Evolutionary conservation across 92 coral and sea anemone genomes (phyloP).

Genomic region (Umimayanthus kanabou): DNA sequence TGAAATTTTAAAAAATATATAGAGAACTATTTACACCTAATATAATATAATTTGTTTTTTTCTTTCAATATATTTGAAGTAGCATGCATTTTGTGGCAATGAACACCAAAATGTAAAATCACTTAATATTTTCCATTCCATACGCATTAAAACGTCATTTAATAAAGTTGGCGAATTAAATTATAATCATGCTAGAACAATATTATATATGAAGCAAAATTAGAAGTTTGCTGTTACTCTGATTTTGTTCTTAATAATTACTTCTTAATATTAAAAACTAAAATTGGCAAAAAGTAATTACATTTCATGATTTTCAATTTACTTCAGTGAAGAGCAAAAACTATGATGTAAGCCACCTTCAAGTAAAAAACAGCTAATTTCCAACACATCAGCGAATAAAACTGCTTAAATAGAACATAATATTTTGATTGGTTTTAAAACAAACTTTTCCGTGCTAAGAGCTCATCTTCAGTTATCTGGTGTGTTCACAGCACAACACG

Average conservation of each 20-base stretch:
- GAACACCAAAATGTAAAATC: not conserved
- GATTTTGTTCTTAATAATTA: not conserved
- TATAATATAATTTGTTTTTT: too few species aligned
- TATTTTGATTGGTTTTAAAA: not conserved
- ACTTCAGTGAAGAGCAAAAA: not conserved
- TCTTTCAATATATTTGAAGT: not conserved
- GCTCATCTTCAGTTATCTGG: too few species aligned
- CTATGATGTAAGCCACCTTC: not conserved
- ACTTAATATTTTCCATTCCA: not conserved
- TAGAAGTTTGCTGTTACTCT: not conserved
- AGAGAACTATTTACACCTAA: too few species aligned
- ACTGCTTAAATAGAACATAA: not conserved
- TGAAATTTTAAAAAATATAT: too few species aligned
- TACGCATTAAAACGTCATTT: not conserved
- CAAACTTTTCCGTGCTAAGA: too few species aligned
- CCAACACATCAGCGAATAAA: not conserved
- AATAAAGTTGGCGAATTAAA: not conserved
- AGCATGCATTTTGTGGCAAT: not conserved
- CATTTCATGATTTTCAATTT: not conserved
- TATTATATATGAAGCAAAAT: not conserved
- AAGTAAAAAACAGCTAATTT: not conserved
- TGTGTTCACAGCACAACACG: too few species aligned
- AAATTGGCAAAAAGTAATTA: not conserved
- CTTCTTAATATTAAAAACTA: not conserved
- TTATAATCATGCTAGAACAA: not conserved